A percentile compares a stretch with the other conserved stretches of the same genome.
Evolutionary conservation across 2,888 invertebrate species (phyloP).

Genomic region (Labia minor): DNA sequence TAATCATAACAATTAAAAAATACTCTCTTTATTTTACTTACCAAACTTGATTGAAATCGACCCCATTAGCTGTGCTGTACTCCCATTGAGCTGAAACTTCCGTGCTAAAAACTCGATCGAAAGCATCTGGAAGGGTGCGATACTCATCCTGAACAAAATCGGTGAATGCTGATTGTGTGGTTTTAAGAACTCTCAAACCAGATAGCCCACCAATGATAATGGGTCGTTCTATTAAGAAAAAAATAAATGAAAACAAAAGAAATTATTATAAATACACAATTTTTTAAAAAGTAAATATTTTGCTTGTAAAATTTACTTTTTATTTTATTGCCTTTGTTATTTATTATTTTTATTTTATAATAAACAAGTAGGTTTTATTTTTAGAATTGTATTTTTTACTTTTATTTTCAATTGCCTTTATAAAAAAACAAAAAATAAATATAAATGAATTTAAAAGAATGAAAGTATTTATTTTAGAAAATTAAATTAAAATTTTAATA

Average conservation of each 20-base stretch:
- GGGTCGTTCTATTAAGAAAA: constrained; percentile 39
- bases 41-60: constrained; percentile 63
- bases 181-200: constrained; percentile 62
- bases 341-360: too few relatives aligned
- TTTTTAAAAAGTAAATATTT: neutral
- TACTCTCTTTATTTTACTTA: constrained; percentile 29
- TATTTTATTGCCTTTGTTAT: neutral
- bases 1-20: too few relatives aligned
- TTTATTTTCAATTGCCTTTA: too few relatives aligned
- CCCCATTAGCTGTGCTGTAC: constrained; percentile 50
- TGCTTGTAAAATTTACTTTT: neutral
- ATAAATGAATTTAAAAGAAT: too few relatives aligned
- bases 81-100: constrained; percentile 65
- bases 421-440: too few relatives aligned
- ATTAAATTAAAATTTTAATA: too few relatives aligned
- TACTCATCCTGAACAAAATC: constrained; percentile 71
- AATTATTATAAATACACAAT: neutral
- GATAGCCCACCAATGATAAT: constrained; percentile 57
- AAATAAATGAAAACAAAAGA: neutral
- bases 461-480: too few relatives aligned
- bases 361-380: too few relatives aligned
- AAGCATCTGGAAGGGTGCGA: constrained; percentile 60
- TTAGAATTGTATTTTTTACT: too few relatives aligned
- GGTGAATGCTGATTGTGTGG: constrained; percentile 68
- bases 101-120: constrained; percentile 68